Percentiles rank a stretch among this genome's conserved stretches.
phyloP scores from a whole-genome alignment of 2,797 vertebrate genomes.

The Acrossocheilus fasciatus region DNA sequence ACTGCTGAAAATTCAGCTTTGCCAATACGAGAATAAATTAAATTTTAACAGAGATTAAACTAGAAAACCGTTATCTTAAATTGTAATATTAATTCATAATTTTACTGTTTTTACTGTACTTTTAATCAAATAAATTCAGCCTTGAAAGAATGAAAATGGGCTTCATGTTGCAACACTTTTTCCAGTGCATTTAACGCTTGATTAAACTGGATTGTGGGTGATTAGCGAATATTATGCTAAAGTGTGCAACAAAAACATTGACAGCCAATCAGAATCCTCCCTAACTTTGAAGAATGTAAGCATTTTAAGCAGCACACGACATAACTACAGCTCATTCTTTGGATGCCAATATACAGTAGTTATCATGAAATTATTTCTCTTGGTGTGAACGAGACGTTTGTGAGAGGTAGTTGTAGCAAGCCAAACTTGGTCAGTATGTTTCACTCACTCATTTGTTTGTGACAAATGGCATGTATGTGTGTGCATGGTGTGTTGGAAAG shows the following conservation, averaged over 20 bases:
- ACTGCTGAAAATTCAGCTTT: not conserved
- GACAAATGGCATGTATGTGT: not conserved
- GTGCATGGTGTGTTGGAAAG: constrained; percentile 8
- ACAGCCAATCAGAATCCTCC: not conserved
- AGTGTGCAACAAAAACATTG: not conserved
- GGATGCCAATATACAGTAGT: not conserved
- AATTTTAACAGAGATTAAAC: not conserved
- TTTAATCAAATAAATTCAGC: not conserved
- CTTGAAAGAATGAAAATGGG: not conserved
- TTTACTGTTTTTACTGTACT: not conserved
- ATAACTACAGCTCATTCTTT: not conserved
- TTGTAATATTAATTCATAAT: not conserved
- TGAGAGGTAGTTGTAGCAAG: not conserved
- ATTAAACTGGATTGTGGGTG: not conserved
- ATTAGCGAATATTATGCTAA: too few relatives aligned
- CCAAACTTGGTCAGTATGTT: not conserved
- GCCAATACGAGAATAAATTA: too few relatives aligned
- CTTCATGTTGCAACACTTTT: not conserved
- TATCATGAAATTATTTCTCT: not conserved
- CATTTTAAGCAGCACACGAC: too few relatives aligned
- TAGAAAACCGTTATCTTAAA: not conserved
- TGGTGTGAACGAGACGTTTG: not conserved
- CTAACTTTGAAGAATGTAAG: too few relatives aligned
- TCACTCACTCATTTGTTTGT: not conserved
- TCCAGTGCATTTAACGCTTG: not conserved